A percentile compares a stretch with the other conserved stretches of the same genome.
phyloP scores from a whole-genome alignment of 2,888 invertebrate genomes.

The Netelia melanura region DNA sequence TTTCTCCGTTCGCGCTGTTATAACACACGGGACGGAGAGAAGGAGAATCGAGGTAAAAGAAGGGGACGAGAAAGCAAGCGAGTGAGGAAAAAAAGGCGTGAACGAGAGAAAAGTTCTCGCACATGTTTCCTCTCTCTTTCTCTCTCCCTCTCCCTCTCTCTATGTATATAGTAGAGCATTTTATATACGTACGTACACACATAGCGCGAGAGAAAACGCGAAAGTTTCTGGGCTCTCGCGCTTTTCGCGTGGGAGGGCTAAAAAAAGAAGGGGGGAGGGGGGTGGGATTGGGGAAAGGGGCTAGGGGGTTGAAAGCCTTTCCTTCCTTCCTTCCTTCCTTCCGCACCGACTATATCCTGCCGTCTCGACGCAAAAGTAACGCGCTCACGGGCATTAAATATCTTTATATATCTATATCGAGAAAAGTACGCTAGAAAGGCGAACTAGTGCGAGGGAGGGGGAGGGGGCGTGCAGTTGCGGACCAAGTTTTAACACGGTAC shows the following conservation, averaged over 20 bases:
- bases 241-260: background rate
- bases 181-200: constrained; percentile 3
- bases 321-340: constrained; percentile 66
- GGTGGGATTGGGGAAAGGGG: background rate
- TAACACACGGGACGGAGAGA: background rate
- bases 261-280: too few relatives aligned
- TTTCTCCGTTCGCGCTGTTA: background rate
- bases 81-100: constrained; percentile 17
- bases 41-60: background rate
- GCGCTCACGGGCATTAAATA: constrained; percentile 42
- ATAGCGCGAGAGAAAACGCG: background rate
- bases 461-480: constrained; percentile 60
- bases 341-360: constrained; percentile 38
- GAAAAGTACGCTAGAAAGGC: constrained; percentile 14
- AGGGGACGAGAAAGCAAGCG: constrained; percentile 1
- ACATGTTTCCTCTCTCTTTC: constrained; percentile 28
- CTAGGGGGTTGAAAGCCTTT: constrained; percentile 51
- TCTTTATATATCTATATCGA: constrained; percentile 10
- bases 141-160: background rate
- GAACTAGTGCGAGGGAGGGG: constrained; percentile 3
- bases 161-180: background rate
- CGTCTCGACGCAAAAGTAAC: constrained; percentile 64
- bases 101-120: constrained; percentile 47
- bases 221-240: constrained; percentile 23
- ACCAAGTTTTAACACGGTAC: constrained; percentile 81